These are phyloP conservation scores for Cheilosia impressa DNA, from an alignment of 2,888 invertebrate species.

Conservation along the genomic window DNA sequence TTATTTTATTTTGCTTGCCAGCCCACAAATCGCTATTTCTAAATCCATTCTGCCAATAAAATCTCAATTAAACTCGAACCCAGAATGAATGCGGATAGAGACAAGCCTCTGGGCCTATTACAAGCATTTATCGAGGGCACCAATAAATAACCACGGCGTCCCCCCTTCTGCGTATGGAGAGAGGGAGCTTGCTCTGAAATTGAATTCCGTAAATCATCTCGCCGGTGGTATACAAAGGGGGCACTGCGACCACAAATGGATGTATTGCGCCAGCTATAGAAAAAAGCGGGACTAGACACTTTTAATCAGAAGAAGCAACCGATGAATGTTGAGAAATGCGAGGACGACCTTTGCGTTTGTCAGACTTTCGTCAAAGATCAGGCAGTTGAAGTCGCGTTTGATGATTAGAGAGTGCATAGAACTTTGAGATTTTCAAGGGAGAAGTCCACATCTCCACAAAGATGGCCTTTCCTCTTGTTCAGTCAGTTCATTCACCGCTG, in stretches of 20 bases:
- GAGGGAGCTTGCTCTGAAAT: conserved; percentile 40
- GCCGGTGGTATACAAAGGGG: conserved; percentile 21
- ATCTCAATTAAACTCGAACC: conserved; percentile 65
- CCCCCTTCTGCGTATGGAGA: conserved; percentile 39
- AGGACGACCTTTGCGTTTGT: too few relatives aligned
- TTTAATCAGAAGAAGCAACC: too few relatives aligned
- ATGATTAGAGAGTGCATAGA: too few relatives aligned
- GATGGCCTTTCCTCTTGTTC: too few relatives aligned
- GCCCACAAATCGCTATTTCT: conserved; percentile 37
- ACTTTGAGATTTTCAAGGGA: too few relatives aligned
- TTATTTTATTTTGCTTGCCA: not conserved
- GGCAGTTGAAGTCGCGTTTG: too few relatives aligned
- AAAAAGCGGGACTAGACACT: too few relatives aligned
- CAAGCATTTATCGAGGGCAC: conserved; percentile 39
- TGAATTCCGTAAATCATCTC: conserved; percentile 67
- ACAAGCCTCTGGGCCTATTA: conserved; percentile 23
- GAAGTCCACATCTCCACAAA: too few relatives aligned
- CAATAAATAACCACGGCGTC: conserved; percentile 51
- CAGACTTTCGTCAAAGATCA: too few relatives aligned
- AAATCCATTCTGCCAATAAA: conserved; percentile 59
- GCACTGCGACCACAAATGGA: not conserved
- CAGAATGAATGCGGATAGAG: conserved; percentile 30
- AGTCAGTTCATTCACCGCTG: too few relatives aligned
- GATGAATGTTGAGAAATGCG: too few relatives aligned
- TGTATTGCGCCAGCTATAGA: too few relatives aligned